Base-by-base conservation (phyloP, 2,113 vertebrate genomes). In the Siniperca chuatsi region DNA sequence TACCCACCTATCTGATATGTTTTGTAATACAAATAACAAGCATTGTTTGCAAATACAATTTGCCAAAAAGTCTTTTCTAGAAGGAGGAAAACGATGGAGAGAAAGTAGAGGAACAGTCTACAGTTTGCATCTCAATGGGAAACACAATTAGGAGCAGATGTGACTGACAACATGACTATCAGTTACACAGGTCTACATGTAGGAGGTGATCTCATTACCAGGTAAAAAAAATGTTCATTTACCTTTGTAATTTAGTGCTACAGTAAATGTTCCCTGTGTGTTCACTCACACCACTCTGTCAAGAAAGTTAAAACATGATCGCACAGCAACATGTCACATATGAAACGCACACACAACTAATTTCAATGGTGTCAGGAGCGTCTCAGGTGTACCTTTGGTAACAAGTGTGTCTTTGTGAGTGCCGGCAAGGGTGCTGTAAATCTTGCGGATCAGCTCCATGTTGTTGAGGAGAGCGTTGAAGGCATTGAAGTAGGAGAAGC, bases 401-500 rank as follows among this genome's bases (percentile, higher is more conserved):
- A 99, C 96, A 64, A 97, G 97, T 9, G 96, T 85, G 92, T 99
- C 98, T 96, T 94, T 98, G 93, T 96, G 96, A 35, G 96, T 92
- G 91, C 97, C 97, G 35, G 96, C 95, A 76, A 99, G 91, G 72
- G 97, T 99, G 95, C 97, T 97, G 93, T 99, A 99, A 90, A 99
- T 97, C 96, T 99, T 99, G 87, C 97, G 97, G 85, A 99, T 94
- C 83, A 99, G 96, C 87, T 99, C 98, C 98, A 99, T 99, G 93
- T 99, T 99, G 96, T 99, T 99, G 89, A 99, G 95, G 85, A 99
- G 96, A 23, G 97, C 96, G 93, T 99, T 99, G 95, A 99, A 99
- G 70, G 98, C 98, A 90, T 97, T 99, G 95, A 99, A 99, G 96
- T 97, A 99, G 84, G 98, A 99, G 96, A 99, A 99, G 97, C 98